Evolutionary conservation across 1,140 invertebrate genomes (phyloP), one percentile per base, ranked within the genome.

Genomic region (Mycetomoellerius zeteki): DNA sequence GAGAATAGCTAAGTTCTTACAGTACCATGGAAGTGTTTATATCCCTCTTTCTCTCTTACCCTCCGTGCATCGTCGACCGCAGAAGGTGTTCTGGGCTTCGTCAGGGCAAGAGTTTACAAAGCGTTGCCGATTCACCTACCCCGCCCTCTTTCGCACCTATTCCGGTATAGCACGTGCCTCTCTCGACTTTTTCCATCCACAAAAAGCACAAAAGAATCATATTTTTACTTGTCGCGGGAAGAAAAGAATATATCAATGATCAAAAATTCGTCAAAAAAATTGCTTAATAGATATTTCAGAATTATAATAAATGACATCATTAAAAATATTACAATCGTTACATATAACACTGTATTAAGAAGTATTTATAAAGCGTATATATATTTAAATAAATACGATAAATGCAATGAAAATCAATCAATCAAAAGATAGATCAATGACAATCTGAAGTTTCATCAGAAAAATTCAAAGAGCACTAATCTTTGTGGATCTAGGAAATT

Each of bases 21-120:
- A 24, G 69, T 50, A 84, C 2, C 78, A 24, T 71, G 54, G 37
- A 37, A 82, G 54, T 84, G 80, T 84, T 7, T n/a, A 3, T 19
- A 16, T 64, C 2, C n/a, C 0, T 64, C 6, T 64, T 5, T 33
- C 27, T 64, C 27, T 64, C 27, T 64, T 19, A 6, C 30, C 1
- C 4, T 14, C 4, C 78, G 47, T 56, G 33, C 52, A 71, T 33
- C 78, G 21, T 58, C 67, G 52, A 24, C 64, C 16, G 21, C 50
- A 30, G 77, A 56, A 89, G 88, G 71, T 92, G 88, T 91, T 92
- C 91, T 92, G 91, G 84, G 64, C 71, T 92, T 64, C 89, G 65
- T 91, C 89, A 92, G 82, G 72, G 43, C 73, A 60, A 87, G 88
- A 90, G 90, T 91, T 90, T 90, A 91, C 75, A 86, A 76, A 86